Percentiles rank a stretch among this genome's conserved stretches.
phyloP scores from a whole-genome alignment of 2,113 vertebrate genomes.

The Ranitomeya imitator region DNA sequence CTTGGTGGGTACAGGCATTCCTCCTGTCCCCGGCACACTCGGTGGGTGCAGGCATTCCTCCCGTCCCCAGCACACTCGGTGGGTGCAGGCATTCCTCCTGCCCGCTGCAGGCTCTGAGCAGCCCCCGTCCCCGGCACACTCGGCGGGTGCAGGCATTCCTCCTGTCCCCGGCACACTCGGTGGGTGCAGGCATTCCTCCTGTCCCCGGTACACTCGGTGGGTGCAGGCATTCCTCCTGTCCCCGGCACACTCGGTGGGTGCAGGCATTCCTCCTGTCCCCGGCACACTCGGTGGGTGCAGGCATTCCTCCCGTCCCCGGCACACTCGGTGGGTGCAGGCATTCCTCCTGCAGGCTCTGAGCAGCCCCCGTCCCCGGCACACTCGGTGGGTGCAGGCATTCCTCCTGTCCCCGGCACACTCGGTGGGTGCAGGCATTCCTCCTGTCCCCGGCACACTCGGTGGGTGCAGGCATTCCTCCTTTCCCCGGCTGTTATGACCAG shows the following conservation, averaged over 20 bases:
- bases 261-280: conserved; percentile 47
- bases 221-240: conserved; percentile 50
- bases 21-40: conserved; percentile 30
- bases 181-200: conserved; percentile 45
- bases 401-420: conserved; percentile 30
- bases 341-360: too few species aligned
- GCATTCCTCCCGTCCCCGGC: conserved; percentile 41
- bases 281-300: neutral
- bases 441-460: neutral
- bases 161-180: conserved; percentile 1
- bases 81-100: conserved; percentile 48
- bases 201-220: neutral
- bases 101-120: too few species aligned
- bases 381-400: conserved; percentile 18
- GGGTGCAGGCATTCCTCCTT: conserved; percentile 47
- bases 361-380: neutral
- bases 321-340: neutral
- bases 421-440: conserved; percentile 36
- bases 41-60: conserved; percentile 36
- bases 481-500: too few species aligned
- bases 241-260: neutral
- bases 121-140: neutral
- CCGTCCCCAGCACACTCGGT: neutral
- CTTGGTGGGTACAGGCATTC: conserved; percentile 14
- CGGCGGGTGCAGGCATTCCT: conserved; percentile 30